Evolutionary conservation across 2,113 vertebrate species (phyloP), one percentile per base, ranked within the genome.

Genomic region (Murina feae): DNA sequence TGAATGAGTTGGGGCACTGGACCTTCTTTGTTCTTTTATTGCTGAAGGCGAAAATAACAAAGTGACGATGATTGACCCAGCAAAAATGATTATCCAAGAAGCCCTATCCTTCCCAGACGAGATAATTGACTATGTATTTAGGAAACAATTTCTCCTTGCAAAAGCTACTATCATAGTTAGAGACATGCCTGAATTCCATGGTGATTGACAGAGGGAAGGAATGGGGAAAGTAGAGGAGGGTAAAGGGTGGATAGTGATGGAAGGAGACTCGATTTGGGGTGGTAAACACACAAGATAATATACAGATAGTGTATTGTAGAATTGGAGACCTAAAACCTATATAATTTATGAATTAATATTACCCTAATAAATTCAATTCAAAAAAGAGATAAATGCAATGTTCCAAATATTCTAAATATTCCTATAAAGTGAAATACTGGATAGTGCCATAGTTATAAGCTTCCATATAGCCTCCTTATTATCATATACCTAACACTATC

Each of bases 351-450:
- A 13, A 63, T 12, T 30, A 63, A 63, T 13, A 28, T 30, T 28
- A 63, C 60, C 60, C 25, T 30, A 63, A 30, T 63, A 63, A 63
- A 63, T 63, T 63, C 60, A 30, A 63, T 63, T 63, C 28, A 63
- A 63, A 63, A 63, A 81, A 55, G 4, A 93, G 42, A 16, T n/a
- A 93, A 86, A 21, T 82, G 44, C 9, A 75, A 30, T 89, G 51
- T 53, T 95, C 18, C 49, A 72, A 93, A 91, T 72, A n/a, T n/a
- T 51, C 42, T 88, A 95, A 92, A 74, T 74, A 85, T 82, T 90
- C 95, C 42, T 87, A 4, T 30, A 60, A 30, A 80, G 32, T 58
- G 20, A 90, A 92, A 89, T 47, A 65, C 2, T 13, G 49, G 23
- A 35, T 35, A 75, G 1, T 42, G 14, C 28, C 63, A 14, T 44